A percentile compares a stretch with the other conserved stretches of the same genome.
phyloP scores from a whole-genome alignment of 1,140 invertebrate species.

The Dendrolimus kikuchii region DNA sequence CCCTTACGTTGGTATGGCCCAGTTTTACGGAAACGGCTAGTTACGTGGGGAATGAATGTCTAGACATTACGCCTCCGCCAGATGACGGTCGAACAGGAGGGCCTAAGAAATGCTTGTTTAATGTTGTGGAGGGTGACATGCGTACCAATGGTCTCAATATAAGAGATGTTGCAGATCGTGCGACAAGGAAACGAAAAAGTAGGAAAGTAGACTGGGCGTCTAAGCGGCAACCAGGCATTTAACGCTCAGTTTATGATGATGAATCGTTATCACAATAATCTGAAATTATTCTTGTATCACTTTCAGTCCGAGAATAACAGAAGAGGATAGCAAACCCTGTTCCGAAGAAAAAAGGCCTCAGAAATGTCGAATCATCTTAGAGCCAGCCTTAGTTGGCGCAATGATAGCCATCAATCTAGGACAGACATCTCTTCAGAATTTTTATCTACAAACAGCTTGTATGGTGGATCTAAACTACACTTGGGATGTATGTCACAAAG shows the following conservation, averaged over 20 bases:
- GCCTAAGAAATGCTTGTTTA: too few species aligned
- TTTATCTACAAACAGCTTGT: slow-evolving; percentile 59
- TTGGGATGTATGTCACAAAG: slow-evolving; percentile 41
- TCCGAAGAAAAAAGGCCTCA: slow-evolving; percentile 14
- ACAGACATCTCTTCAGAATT: slow-evolving; percentile 60
- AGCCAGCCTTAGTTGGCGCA: slow-evolving; percentile 53
- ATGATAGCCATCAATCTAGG: slow-evolving; percentile 63
- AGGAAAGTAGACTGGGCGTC: background rate
- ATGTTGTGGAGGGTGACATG: too few species aligned
- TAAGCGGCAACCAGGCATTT: background rate
- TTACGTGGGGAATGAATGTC: too few species aligned
- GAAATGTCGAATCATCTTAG: slow-evolving; percentile 47
- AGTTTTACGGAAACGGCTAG: too few species aligned
- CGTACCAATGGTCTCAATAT: too few species aligned
- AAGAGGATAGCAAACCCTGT: background rate
- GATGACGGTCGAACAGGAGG: too few species aligned
- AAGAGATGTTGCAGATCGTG: too few species aligned
- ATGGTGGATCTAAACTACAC: slow-evolving; percentile 45
- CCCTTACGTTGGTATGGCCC: too few species aligned
- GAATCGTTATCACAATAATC: too few species aligned
- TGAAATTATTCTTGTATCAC: too few species aligned
- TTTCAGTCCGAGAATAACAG: slow-evolving; percentile 1
- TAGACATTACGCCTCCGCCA: too few species aligned
- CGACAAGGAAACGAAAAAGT: too few species aligned
- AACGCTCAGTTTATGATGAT: background rate